Conservation (phyloP, 2,888 invertebrate species). For the Nomada fucata region DNA sequence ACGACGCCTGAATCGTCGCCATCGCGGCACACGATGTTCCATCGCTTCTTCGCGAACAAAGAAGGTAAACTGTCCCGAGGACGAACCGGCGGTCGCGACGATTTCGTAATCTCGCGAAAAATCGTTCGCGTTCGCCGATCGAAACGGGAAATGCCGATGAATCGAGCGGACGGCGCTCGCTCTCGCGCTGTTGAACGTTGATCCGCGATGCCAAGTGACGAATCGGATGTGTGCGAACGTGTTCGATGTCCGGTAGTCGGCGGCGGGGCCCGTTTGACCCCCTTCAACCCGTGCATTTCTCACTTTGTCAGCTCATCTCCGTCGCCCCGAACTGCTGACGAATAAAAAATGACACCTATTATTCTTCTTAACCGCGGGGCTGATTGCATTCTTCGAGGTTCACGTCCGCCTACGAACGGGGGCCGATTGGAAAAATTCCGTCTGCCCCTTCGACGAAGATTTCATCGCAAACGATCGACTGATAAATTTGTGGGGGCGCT, state of each 20-base stretch:
- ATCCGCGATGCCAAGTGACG: constrained; percentile 40
- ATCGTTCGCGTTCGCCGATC: constrained; percentile 39
- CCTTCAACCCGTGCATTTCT: constrained; percentile 72
- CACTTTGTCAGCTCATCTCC: constrained; percentile 78
- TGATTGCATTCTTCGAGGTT: constrained; percentile 75
- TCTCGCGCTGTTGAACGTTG: constrained; percentile 47
- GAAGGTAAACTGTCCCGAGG: not conserved
- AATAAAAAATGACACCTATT: constrained; percentile 75
- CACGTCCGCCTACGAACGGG: constrained; percentile 44
- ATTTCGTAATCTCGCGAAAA: constrained; percentile 36
- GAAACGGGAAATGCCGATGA: constrained; percentile 48
- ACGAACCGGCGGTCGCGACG: not conserved
- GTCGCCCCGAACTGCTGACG: constrained; percentile 55
- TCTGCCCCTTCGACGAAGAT: constrained; percentile 16
- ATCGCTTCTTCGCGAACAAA: no score
- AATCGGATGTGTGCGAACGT: constrained; percentile 46
- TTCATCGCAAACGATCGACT: not conserved
- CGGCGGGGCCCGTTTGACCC: constrained; percentile 71
- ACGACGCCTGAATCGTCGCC: no score
- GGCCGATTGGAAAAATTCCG: constrained; percentile 43
- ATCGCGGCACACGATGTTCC: no score
- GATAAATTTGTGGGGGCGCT: not conserved
- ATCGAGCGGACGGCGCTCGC: constrained; percentile 39
- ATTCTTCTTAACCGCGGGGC: constrained; percentile 74
- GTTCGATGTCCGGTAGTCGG: constrained; percentile 69